Conservation (phyloP, 2,888 invertebrate species). For the Trichopria drosophilae region DNA sequence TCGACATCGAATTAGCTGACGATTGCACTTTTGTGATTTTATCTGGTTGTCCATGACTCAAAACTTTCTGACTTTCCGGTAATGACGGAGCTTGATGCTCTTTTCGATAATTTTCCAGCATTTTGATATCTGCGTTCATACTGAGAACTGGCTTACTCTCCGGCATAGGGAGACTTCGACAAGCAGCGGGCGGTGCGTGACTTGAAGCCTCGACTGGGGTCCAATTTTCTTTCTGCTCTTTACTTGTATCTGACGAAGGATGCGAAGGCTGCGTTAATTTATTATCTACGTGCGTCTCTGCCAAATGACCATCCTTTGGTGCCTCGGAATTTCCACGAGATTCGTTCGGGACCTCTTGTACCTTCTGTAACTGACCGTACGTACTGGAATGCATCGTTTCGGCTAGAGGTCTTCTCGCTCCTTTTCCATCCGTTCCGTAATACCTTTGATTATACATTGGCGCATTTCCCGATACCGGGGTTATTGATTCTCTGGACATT, state of each 20-base stretch:
- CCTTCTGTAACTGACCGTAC: conserved; percentile 31
- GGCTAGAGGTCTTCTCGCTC: conserved; percentile 45
- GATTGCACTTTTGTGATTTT: conserved; percentile 39
- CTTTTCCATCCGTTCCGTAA: conserved; percentile 35
- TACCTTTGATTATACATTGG: conserved; percentile 35
- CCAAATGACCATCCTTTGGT: conserved; percentile 15
- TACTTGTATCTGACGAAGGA: conserved; percentile 13
- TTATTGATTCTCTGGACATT: conserved; percentile 30
- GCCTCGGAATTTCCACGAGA: conserved; percentile 10
- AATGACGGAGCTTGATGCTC: too few species aligned
- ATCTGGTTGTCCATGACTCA: conserved; percentile 15
- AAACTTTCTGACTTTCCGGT: conserved; percentile 9
- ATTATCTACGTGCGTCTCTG: conserved; percentile 1
- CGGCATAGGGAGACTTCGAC: too few species aligned
- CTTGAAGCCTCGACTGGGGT: conserved; percentile 27
- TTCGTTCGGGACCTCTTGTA: conserved; percentile 31
- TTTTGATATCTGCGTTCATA: conserved; percentile 14
- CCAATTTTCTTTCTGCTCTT: conserved; percentile 41
- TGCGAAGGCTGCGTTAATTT: conserved; percentile 15
- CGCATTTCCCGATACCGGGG: conserved; percentile 35
- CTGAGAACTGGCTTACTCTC: conserved; percentile 9
- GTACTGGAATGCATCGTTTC: conserved; percentile 38
- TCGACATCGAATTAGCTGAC: conserved; percentile 37
- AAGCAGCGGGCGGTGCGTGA: too few species aligned
- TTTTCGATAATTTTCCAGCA: too few species aligned